phyloP scores from a whole-genome alignment of 2,113 vertebrate genomes.

The Guaruba guarouba region DNA sequence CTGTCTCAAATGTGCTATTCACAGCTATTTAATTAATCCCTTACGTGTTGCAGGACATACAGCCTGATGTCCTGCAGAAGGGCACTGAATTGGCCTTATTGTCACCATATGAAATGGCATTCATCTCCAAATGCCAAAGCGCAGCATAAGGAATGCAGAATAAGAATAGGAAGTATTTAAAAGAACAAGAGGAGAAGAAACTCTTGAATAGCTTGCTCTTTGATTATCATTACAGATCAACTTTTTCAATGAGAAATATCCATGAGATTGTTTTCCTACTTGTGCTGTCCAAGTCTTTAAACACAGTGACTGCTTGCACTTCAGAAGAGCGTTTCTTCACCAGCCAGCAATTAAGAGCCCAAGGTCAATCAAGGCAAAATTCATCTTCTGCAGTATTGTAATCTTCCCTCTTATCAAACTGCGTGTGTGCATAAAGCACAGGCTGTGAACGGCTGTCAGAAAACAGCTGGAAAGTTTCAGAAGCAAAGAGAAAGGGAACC shows the following conservation, averaged over 20 bases:
- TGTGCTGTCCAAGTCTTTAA: background rate
- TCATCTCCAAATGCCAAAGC: slow-evolving; percentile 53
- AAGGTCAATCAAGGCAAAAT: slow-evolving; percentile 47
- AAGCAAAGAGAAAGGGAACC: background rate
- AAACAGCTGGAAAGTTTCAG: background rate
- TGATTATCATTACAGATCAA: slow-evolving; percentile 41
- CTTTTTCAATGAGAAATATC: slow-evolving; percentile 22
- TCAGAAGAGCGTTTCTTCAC: slow-evolving; percentile 29
- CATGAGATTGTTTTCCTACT: slow-evolving; percentile 22
- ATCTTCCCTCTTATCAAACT: slow-evolving; percentile 10
- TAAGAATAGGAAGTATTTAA: slow-evolving; percentile 33
- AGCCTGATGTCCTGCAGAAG: slow-evolving; percentile 11
- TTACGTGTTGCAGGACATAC: background rate
- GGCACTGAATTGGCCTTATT: slow-evolving; percentile 38
- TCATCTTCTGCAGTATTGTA: background rate
- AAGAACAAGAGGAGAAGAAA: slow-evolving; percentile 2
- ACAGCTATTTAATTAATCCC: slow-evolving; percentile 43
- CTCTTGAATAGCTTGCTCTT: slow-evolving; percentile 8
- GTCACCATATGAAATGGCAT: slow-evolving; percentile 54
- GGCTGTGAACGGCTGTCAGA: background rate
- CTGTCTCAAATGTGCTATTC: slow-evolving; percentile 4
- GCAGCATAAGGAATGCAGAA: background rate
- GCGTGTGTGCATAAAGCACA: background rate
- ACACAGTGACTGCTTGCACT: background rate
- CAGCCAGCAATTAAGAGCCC: slow-evolving; percentile 29